Evolutionary conservation across 2,888 invertebrate genomes (phyloP).

Genomic region (Nomada fabriciana): DNA sequence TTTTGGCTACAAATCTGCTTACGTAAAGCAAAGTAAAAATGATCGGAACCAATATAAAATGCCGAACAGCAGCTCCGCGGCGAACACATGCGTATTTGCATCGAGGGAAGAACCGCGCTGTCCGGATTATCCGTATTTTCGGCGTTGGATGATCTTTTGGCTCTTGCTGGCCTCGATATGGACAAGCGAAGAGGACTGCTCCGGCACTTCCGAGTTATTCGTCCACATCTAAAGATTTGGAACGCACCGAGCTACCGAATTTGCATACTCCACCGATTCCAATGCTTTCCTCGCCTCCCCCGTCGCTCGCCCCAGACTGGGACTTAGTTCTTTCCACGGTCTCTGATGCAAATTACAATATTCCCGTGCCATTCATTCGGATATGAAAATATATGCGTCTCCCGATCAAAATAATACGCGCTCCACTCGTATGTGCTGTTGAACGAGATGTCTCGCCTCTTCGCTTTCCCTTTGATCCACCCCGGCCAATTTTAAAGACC

Average conservation of each 20-base stretch:
- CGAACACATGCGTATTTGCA: background rate
- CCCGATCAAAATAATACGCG: slow-evolving; percentile 78
- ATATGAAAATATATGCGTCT: slow-evolving; percentile 82
- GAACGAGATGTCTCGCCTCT: slow-evolving; percentile 19
- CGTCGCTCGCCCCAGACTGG: slow-evolving; percentile 64
- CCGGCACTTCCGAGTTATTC: slow-evolving; percentile 66
- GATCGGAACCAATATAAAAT: too few species aligned
- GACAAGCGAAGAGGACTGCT: slow-evolving; percentile 38
- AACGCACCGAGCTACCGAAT: slow-evolving; percentile 71
- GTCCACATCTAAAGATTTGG: slow-evolving; percentile 73
- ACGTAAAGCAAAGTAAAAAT: background rate
- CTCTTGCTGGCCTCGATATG: slow-evolving; percentile 48
- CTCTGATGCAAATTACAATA: slow-evolving; percentile 84
- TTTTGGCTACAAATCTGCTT: too few species aligned
- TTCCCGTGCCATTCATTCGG: slow-evolving; percentile 81
- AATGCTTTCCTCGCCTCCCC: slow-evolving; percentile 71
- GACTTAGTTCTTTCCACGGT: slow-evolving; percentile 81
- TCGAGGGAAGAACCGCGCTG: background rate
- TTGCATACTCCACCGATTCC: slow-evolving; percentile 81
- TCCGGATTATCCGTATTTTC: slow-evolving; percentile 38
- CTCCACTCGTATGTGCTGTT: slow-evolving; percentile 9
- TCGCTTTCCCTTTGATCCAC: slow-evolving; percentile 24
- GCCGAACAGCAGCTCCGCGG: slow-evolving; percentile 1
- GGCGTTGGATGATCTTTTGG: slow-evolving; percentile 42
- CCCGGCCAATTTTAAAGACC: slow-evolving; percentile 7